These are phyloP conservation scores for Catocala nupta DNA, from an alignment of 2,888 invertebrate genomes.

Conservation along the genomic window DNA sequence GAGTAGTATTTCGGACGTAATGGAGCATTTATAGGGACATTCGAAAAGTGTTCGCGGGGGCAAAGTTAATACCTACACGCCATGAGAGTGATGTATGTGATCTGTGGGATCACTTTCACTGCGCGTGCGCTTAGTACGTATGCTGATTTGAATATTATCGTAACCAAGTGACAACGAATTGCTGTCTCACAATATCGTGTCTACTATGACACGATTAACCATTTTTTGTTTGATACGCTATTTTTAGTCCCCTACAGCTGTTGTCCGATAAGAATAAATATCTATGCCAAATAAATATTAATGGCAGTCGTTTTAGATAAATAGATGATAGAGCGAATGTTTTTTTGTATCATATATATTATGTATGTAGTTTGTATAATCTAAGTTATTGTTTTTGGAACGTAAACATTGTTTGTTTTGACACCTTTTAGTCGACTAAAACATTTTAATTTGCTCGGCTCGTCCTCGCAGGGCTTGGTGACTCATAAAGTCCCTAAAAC, in stretches of 20 bases:
- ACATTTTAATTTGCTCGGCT: conserved; percentile 4
- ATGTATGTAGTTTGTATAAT: too few relatives aligned
- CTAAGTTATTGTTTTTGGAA: too few relatives aligned
- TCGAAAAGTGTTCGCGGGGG: conserved; percentile 13
- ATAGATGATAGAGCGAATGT: background rate
- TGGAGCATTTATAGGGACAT: conserved; percentile 23
- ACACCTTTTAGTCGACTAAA: background rate
- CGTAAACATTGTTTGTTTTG: background rate
- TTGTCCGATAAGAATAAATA: conserved; percentile 8
- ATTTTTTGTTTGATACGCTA: background rate
- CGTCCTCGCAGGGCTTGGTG: conserved; percentile 18
- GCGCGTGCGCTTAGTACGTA: conserved; percentile 52
- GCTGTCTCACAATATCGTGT: conserved; percentile 20
- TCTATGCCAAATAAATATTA: conserved; percentile 7
- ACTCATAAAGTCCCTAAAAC: conserved; percentile 47
- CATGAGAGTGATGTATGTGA: conserved; percentile 29
- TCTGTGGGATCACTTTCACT: conserved; percentile 63
- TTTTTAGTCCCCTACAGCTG: conserved; percentile 6
- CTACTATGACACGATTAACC: conserved; percentile 1
- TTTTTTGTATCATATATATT: too few relatives aligned
- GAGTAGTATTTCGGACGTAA: conserved; percentile 27
- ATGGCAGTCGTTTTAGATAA: conserved; percentile 3
- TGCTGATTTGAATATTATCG: conserved; percentile 50
- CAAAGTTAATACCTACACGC: conserved; percentile 30
- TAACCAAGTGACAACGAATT: conserved; percentile 22